phyloP scores from a whole-genome alignment of 2,888 invertebrate species.

The Caenorhabditis sp. region DNA sequence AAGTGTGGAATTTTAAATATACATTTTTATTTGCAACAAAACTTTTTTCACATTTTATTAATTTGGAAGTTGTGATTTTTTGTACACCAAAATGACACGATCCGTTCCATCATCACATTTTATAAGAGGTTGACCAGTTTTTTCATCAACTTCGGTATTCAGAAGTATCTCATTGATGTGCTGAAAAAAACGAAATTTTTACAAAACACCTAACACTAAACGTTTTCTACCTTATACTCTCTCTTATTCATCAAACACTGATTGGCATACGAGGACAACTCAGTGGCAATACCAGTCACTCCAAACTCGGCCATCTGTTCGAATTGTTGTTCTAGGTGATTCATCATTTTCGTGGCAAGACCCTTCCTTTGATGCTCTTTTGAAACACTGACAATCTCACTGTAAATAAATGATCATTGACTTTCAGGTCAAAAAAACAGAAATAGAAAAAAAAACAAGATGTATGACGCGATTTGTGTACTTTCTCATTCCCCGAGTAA shows the following conservation, averaged over 20 bases:
- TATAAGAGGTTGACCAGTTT: slow-evolving; percentile 8
- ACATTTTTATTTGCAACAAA: too few relatives aligned
- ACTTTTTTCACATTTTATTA: neutral
- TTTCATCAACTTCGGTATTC: slow-evolving; percentile 9
- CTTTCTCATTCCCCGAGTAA: slow-evolving; percentile 6
- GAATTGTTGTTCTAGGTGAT: slow-evolving; percentile 7
- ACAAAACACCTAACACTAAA: neutral
- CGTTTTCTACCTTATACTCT: slow-evolving; percentile 15
- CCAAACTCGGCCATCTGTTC: slow-evolving; percentile 8
- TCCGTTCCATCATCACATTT: slow-evolving; percentile 32
- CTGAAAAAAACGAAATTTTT: slow-evolving; percentile 14
- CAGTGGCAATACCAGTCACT: slow-evolving; percentile 23
- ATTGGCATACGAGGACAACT: slow-evolving; percentile 28
- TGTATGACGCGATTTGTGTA: neutral
- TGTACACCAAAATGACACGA: slow-evolving; percentile 17
- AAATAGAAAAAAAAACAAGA: neutral
- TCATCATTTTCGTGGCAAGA: slow-evolving; percentile 25
- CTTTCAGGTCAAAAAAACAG: neutral
- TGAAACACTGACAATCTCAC: slow-evolving; percentile 32
- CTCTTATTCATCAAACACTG: slow-evolving; percentile 30
- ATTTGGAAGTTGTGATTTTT: slow-evolving; percentile 9
- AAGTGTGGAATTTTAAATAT: too few relatives aligned
- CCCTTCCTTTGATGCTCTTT: slow-evolving; percentile 29
- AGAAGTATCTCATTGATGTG: slow-evolving; percentile 14
- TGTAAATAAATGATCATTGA: slow-evolving; percentile 10